Evolutionary conservation across 2,888 invertebrate genomes (phyloP).

Genomic region (Drosophila dives): DNA sequence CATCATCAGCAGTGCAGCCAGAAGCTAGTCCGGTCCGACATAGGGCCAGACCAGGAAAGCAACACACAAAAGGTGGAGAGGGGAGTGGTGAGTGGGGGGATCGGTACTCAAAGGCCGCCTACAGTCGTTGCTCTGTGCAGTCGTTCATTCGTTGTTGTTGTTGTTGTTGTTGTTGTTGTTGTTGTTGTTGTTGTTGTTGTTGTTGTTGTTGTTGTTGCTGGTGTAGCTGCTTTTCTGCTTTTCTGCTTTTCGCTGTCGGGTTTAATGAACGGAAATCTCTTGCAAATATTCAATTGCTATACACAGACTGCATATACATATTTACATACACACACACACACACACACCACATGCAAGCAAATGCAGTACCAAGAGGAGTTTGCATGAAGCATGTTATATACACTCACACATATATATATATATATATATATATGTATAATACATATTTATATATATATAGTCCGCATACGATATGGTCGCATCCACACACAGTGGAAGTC

Average conservation of each 20-base stretch:
- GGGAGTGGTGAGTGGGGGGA: not conserved
- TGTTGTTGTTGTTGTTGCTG: slow-evolving; percentile 30
- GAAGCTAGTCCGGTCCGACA: slow-evolving; percentile 31
- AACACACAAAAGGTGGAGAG: slow-evolving; percentile 1
- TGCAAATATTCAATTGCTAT: slow-evolving; percentile 80
- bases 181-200: no score
- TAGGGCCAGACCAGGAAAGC: slow-evolving; percentile 24
- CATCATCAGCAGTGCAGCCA: slow-evolving; percentile 39
- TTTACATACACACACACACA: slow-evolving; percentile 17
- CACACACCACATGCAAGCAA: slow-evolving; percentile 8
- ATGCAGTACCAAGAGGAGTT: slow-evolving; percentile 43
- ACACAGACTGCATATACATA: slow-evolving; percentile 55
- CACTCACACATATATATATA: slow-evolving; percentile 1
- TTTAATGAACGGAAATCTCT: slow-evolving; percentile 84
- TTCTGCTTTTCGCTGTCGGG: slow-evolving; percentile 77
- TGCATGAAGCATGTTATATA: slow-evolving; percentile 25
- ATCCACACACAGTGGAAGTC: slow-evolving; percentile 57
- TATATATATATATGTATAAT: slow-evolving; percentile 7
- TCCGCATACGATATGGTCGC: slow-evolving; percentile 47
- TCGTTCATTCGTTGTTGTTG: slow-evolving; percentile 7
- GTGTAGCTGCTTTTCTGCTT: slow-evolving; percentile 54
- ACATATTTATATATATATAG: slow-evolving; percentile 20
- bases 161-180: slow-evolving; percentile 25
- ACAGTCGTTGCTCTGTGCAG: slow-evolving; percentile 62
- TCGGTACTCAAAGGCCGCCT: slow-evolving; percentile 68